Percentiles rank a stretch among this genome's conserved stretches.
These are phyloP conservation scores for Cotesia congregata DNA, from an alignment of 2,888 invertebrate genomes.

Conservation along the genomic window DNA sequence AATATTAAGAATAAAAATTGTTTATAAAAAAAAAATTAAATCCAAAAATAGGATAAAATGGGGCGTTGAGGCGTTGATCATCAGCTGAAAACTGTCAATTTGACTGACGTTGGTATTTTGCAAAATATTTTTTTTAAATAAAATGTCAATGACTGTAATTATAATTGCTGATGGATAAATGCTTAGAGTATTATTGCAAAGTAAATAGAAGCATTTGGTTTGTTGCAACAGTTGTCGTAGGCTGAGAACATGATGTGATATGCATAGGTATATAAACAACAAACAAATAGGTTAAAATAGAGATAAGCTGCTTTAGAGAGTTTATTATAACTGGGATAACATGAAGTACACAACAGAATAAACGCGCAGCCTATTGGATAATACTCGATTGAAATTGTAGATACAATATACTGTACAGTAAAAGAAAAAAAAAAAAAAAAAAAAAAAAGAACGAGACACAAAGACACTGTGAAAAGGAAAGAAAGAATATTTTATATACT, in stretches of 20 bases:
- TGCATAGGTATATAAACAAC: not conserved
- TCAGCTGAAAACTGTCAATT: constrained; percentile 43
- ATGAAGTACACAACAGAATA: constrained; percentile 25
- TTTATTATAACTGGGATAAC: not conserved
- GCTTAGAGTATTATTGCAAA: not conserved
- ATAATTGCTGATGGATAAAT: not conserved
- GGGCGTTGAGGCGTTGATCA: constrained; percentile 21
- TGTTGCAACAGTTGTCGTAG: not conserved
- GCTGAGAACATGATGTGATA: not conserved
- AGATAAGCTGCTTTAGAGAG: not conserved
- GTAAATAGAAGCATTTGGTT: not conserved
- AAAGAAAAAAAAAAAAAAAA: not conserved
- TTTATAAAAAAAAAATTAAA: constrained; percentile 13
- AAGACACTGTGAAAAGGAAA: constrained; percentile 30
- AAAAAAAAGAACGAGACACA: constrained; percentile 25
- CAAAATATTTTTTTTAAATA: not conserved
- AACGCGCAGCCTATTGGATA: constrained; percentile 24
- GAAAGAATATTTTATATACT: constrained; percentile 15
- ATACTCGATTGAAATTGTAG: constrained; percentile 1
- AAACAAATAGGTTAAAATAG: not conserved
- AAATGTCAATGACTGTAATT: not conserved
- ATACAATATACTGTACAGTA: constrained; percentile 18
- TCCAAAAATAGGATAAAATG: not conserved
- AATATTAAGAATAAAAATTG: not conserved
- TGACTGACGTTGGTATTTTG: not conserved